These are phyloP conservation scores for Drosophila kanekoi DNA, from an alignment of 2,888 invertebrate species.

Conservation along the genomic window DNA sequence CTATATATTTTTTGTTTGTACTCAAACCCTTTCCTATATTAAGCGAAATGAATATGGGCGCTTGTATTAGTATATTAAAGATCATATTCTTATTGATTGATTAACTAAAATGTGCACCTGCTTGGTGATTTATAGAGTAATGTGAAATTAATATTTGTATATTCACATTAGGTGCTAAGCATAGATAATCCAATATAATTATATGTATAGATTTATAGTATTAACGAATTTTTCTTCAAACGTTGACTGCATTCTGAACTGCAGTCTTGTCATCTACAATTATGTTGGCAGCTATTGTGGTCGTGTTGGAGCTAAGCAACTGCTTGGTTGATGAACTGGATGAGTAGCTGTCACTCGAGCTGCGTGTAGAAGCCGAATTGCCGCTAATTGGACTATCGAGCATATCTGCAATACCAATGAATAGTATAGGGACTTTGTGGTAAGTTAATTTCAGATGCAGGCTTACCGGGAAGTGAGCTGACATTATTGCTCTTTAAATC, in stretches of 20 bases:
- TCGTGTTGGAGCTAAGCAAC: conserved; percentile 87
- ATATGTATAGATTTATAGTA: conserved; percentile 1
- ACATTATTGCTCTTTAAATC: conserved; percentile 87
- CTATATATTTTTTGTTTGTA: too few species aligned
- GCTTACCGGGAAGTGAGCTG: conserved; percentile 87
- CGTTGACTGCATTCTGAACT: conserved; percentile 84
- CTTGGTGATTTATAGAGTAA: neutral
- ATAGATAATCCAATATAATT: neutral
- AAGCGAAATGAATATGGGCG: too few species aligned
- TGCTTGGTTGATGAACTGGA: conserved; percentile 92
- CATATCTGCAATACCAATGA: conserved; percentile 71
- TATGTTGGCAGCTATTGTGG: conserved; percentile 81
- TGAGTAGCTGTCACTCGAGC: conserved; percentile 93
- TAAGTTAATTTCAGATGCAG: neutral
- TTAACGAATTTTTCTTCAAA: conserved; percentile 58
- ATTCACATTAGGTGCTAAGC: too few species aligned
- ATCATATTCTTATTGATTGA: too few species aligned
- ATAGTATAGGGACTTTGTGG: neutral
- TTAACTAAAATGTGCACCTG: too few species aligned
- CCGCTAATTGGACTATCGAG: conserved; percentile 89
- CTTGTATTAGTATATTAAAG: too few species aligned
- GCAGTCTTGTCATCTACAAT: conserved; percentile 84
- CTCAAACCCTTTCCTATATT: too few species aligned
- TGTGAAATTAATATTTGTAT: neutral
- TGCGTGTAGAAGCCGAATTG: conserved; percentile 86